Evolutionary conservation across 2,888 invertebrate species (phyloP).

Genomic region (Notocelia uddmanniana): DNA sequence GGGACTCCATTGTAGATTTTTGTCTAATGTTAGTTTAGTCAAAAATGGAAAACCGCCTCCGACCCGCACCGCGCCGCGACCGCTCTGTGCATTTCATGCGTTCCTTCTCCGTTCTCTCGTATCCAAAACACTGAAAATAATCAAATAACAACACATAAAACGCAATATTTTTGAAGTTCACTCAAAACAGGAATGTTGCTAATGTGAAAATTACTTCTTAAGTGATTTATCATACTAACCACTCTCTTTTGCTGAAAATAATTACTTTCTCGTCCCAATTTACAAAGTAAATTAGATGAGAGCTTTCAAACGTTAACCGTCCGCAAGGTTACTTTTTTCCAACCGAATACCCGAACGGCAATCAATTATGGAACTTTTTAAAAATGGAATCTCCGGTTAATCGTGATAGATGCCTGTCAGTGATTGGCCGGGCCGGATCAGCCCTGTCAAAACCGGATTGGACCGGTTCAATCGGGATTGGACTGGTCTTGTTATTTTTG

Average conservation of each 20-base stretch:
- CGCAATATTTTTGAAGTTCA: neutral
- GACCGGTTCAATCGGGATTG: constrained; percentile 23
- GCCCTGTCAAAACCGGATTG: constrained; percentile 39
- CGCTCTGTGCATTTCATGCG: too few relatives aligned
- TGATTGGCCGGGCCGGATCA: constrained; percentile 42
- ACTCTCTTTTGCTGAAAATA: constrained; percentile 1
- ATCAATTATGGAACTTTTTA: constrained; percentile 42
- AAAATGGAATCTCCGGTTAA: constrained; percentile 40
- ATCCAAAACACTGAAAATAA: neutral
- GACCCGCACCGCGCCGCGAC: too few relatives aligned
- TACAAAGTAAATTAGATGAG: constrained; percentile 23
- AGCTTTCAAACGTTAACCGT: neutral
- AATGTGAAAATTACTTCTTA: neutral
- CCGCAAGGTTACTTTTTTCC: constrained; percentile 10
- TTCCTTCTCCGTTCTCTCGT: too few relatives aligned
- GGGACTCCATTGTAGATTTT: too few relatives aligned
- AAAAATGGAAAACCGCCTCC: too few relatives aligned
- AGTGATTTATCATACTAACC: neutral
- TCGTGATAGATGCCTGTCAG: constrained; percentile 45
- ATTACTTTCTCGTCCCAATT: constrained; percentile 11
- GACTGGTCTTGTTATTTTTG: constrained; percentile 39
- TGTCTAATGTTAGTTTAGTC: too few relatives aligned
- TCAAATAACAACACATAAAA: neutral
- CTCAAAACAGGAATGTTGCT: neutral
- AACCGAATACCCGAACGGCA: constrained; percentile 30